phyloP scores from a whole-genome alignment of 2,888 invertebrate species.

The Drosophila suboccidentalis region DNA sequence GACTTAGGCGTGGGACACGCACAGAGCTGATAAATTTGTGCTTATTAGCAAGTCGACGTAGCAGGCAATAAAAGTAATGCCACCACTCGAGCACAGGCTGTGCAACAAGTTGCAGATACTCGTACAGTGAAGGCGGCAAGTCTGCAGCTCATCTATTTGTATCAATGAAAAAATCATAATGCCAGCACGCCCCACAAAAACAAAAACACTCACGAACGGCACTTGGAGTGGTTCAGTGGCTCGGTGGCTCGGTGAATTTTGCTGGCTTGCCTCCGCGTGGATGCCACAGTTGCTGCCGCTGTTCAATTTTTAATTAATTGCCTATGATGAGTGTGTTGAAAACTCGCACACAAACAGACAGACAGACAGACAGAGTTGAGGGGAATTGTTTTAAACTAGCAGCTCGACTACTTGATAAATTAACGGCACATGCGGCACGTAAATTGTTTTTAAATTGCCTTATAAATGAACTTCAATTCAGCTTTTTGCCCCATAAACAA shows the following conservation, averaged over 20 bases:
- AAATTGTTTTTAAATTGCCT: constrained; percentile 80
- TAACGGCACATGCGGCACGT: constrained; percentile 80
- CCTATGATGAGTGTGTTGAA: constrained; percentile 81
- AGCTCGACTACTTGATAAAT: constrained; percentile 73
- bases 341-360: constrained; percentile 37
- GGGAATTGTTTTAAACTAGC: constrained; percentile 56
- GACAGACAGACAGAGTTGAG: constrained; percentile 23
- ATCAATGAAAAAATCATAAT: constrained; percentile 82
- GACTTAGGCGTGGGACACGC: constrained; percentile 68
- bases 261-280: constrained; percentile 3
- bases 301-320: constrained; percentile 77
- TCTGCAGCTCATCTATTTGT: constrained; percentile 65
- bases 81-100: constrained; percentile 36
- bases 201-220: constrained; percentile 26
- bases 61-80: constrained; percentile 61
- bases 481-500: constrained; percentile 64
- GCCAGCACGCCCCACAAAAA: constrained; percentile 67
- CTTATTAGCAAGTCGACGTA: constrained; percentile 65
- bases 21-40: constrained; percentile 76
- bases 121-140: not conserved
- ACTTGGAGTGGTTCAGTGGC: constrained; percentile 35
- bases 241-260: constrained; percentile 12
- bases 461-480: constrained; percentile 79
- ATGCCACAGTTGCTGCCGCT: constrained; percentile 13
- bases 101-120: constrained; percentile 66